A percentile compares a stretch with the other conserved stretches of the same genome.
Conservation (phyloP, 2,888 invertebrate genomes). For the Acleris literana region DNA sequence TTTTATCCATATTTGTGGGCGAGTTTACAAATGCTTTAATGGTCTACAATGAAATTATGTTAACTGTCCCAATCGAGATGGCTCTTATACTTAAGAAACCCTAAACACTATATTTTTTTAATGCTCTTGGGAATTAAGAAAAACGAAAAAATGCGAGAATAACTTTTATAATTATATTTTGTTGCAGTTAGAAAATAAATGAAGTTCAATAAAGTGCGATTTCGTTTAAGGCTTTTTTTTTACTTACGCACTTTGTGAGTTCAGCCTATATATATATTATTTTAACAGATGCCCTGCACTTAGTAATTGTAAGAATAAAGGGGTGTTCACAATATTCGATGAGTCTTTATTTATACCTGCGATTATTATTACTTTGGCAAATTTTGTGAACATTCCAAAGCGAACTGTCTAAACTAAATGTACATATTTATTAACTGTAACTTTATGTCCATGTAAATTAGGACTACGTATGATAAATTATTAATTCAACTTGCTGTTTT, state of each 20-base stretch:
- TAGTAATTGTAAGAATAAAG: constrained; percentile 28
- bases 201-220: constrained; percentile 29
- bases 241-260: constrained; percentile 31
- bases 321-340: constrained; percentile 29
- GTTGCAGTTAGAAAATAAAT: constrained; percentile 15
- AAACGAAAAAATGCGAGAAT: background rate
- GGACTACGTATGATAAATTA: constrained; percentile 15
- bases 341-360: constrained; percentile 2
- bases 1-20: constrained; percentile 52
- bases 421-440: constrained; percentile 31
- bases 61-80: background rate
- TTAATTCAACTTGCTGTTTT: constrained; percentile 22
- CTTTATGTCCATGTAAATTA: constrained; percentile 24
- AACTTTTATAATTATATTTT: constrained; percentile 10
- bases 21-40: constrained; percentile 75
- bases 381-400: constrained; percentile 34
- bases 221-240: constrained; percentile 23
- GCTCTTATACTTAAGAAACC: constrained; percentile 26
- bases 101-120: background rate
- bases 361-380: constrained; percentile 9
- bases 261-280: constrained; percentile 30
- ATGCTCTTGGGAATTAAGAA: background rate
- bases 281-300: constrained; percentile 29
- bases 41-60: constrained; percentile 18
- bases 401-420: constrained; percentile 25